Conservation (phyloP, 2,888 invertebrate genomes). For the Azorinus chamasolen region DNA sequence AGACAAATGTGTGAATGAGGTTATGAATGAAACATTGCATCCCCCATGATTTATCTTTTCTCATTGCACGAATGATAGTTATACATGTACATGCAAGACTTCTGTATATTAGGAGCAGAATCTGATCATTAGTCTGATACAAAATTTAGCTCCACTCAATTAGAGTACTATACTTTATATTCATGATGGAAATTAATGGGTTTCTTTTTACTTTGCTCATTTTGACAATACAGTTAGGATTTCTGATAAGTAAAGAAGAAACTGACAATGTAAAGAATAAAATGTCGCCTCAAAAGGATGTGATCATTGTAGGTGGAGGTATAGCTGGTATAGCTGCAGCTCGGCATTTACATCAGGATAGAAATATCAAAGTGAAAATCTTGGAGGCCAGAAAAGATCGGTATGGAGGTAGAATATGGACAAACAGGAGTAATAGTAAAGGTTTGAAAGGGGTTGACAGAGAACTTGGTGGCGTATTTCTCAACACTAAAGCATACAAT, state of each 20-base stretch:
- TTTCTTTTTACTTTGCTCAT: not conserved
- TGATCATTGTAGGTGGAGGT: constrained; percentile 80
- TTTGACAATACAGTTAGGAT: not conserved
- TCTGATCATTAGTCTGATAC: too few relatives aligned
- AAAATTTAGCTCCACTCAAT: too few relatives aligned
- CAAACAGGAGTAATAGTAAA: constrained; percentile 58
- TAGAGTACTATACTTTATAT: too few relatives aligned
- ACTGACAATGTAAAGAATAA: not conserved
- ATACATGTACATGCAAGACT: too few relatives aligned
- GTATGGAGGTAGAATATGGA: constrained; percentile 80
- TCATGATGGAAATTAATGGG: too few relatives aligned
- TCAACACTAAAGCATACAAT: constrained; percentile 68
- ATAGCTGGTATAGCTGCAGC: constrained; percentile 80
- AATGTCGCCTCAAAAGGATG: constrained; percentile 45
- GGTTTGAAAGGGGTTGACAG: constrained; percentile 75
- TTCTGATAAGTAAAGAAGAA: constrained; percentile 7
- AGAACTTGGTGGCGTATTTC: constrained; percentile 69
- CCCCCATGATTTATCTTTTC: too few relatives aligned
- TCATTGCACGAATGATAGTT: too few relatives aligned
- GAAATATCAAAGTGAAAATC: constrained; percentile 70
- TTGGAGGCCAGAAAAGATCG: constrained; percentile 75
- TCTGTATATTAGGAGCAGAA: too few relatives aligned
- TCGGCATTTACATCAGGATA: constrained; percentile 65
- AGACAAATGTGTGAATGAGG: constrained; percentile 12
- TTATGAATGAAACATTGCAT: constrained; percentile 11